Evolutionary conservation across 2,797 vertebrate genomes (phyloP).

Genomic region (Amblyraja radiata): DNA sequence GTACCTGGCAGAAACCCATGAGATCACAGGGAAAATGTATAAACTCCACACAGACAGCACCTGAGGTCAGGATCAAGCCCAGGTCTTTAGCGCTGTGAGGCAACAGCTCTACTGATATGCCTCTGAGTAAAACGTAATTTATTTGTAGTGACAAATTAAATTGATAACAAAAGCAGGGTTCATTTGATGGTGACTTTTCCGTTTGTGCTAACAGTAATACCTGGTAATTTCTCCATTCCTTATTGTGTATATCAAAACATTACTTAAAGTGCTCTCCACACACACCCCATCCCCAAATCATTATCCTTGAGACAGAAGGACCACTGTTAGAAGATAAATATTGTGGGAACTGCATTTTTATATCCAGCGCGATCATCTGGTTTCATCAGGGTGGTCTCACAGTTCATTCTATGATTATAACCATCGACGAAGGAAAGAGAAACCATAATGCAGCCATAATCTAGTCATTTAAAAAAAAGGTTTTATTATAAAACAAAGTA

Average conservation of each 20-base stretch:
- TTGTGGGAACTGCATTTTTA: constrained; percentile 57
- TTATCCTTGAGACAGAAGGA: background rate
- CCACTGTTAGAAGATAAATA: constrained; percentile 58
- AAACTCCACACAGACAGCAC: no score
- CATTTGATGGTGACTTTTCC: background rate
- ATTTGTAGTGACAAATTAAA: background rate
- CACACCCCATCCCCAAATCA: no score
- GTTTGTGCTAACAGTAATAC: background rate
- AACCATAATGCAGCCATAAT: constrained; percentile 18
- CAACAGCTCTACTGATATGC: no score
- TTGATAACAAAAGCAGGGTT: background rate
- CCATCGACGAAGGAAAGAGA: background rate
- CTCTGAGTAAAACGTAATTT: background rate
- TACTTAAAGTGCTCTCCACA: background rate
- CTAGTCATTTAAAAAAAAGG: constrained; percentile 17
- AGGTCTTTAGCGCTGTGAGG: no score
- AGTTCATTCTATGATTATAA: constrained; percentile 29
- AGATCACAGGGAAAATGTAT: no score
- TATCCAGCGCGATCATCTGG: constrained; percentile 27
- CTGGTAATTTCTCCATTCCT: background rate
- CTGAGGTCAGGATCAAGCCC: no score
- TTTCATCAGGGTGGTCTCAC: constrained; percentile 34
- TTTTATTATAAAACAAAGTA: constrained; percentile 35
- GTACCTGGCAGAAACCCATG: no score
- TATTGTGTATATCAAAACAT: background rate